phyloP scores from a whole-genome alignment of 2,888 invertebrate species.

The Diloba caeruleocephala region DNA sequence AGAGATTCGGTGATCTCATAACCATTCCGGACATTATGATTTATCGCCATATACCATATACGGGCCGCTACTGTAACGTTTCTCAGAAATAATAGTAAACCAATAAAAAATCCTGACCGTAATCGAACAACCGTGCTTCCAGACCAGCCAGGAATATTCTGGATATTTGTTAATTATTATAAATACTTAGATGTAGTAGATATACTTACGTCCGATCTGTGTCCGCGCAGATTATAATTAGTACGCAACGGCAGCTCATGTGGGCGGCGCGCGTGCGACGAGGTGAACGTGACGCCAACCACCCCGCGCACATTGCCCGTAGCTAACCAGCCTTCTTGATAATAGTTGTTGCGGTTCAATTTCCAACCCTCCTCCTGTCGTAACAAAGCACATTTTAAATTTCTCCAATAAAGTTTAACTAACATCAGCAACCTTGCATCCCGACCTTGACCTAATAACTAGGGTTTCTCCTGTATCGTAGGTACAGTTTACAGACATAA shows the following conservation, averaged over 20 bases:
- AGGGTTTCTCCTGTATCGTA: constrained; percentile 28
- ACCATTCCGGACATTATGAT: no score
- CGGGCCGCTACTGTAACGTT: no score
- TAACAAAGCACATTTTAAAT: constrained; percentile 35
- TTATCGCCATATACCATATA: no score
- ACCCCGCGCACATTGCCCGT: constrained; percentile 98
- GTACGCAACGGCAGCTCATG: constrained; percentile 96
- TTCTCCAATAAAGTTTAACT: constrained; percentile 13
- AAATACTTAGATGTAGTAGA: no score
- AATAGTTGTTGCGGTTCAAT: constrained; percentile 97
- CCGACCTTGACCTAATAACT: constrained; percentile 43
- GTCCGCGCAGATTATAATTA: constrained; percentile 99
- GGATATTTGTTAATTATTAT: no score
- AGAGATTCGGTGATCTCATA: no score
- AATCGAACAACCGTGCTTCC: no score
- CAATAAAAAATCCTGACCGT: no score
- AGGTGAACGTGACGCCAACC: constrained; percentile 98
- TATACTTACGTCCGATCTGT: constrained; percentile 96
- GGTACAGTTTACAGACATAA: no score
- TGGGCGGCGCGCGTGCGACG: constrained; percentile 96
- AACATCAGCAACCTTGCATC: constrained; percentile 16
- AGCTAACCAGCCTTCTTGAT: constrained; percentile 99
- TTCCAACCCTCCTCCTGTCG: constrained; percentile 98
- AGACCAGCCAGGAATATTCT: no score
- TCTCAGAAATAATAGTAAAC: no score